phyloP scores from a whole-genome alignment of 2,113 vertebrate genomes.

The Silurus asotus region DNA sequence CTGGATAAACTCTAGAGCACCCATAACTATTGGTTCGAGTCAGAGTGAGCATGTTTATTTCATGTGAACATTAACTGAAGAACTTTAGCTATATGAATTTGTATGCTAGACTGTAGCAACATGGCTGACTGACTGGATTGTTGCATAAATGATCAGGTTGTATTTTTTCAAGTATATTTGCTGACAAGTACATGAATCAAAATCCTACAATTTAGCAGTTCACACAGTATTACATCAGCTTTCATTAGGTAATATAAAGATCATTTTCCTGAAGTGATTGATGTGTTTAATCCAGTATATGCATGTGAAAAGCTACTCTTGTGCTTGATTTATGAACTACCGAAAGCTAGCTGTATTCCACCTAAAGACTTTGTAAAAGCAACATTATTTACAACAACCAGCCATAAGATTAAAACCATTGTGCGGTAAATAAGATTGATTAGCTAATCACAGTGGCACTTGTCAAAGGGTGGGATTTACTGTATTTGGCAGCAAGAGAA shows the following conservation, averaged over 20 bases:
- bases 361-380: too few species aligned
- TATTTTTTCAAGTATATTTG: not conserved
- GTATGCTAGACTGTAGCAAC: not conserved
- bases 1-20: not conserved
- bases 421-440: too few species aligned
- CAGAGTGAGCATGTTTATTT: not conserved
- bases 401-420: too few species aligned
- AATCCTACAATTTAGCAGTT: not conserved
- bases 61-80: not conserved
- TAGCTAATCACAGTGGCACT: too few species aligned
- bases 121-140: not conserved
- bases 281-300: not conserved
- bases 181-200: not conserved
- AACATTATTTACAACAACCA: too few species aligned
- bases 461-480: too few species aligned
- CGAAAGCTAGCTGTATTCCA: not conserved
- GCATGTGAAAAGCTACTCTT: not conserved
- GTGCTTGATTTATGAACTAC: not conserved
- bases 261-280: not conserved
- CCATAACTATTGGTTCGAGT: not conserved
- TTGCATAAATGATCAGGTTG: not conserved
- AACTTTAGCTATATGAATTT: not conserved
- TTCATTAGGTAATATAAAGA: not conserved
- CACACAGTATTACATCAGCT: not conserved
- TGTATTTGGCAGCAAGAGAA: too few species aligned